phyloP scores from a whole-genome alignment of 2,113 vertebrate species.

The Barbus barbus region DNA sequence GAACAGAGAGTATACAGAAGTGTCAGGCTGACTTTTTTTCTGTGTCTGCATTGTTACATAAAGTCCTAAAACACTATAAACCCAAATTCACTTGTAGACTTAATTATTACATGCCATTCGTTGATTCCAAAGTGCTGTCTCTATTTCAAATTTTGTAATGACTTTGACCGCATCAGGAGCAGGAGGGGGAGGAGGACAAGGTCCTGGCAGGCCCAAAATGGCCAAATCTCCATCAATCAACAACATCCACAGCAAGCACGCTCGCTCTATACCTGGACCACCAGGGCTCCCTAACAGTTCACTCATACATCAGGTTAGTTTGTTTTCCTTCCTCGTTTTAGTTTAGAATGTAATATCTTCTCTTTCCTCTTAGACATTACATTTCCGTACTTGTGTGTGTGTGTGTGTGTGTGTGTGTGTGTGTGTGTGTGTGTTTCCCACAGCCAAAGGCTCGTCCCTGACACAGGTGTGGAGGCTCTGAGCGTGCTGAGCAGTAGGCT shows the following conservation, averaged over 20 bases:
- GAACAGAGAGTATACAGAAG: not conserved
- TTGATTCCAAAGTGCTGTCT: not conserved
- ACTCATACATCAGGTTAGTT: conserved; percentile 93
- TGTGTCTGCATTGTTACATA: not conserved
- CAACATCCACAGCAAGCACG: conserved; percentile 91
- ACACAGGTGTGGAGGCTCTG: conserved; percentile 79
- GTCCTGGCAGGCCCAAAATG: conserved; percentile 85
- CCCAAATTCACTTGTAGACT: not conserved
- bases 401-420: conserved; percentile 3
- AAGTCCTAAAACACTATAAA: not conserved
- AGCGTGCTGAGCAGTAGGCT: conserved; percentile 73
- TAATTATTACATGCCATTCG: not conserved
- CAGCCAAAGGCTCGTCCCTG: conserved; percentile 98
- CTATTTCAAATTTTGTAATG: not conserved
- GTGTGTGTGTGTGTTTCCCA: conserved; percentile 39
- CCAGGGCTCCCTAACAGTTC: conserved; percentile 89
- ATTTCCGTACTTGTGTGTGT: not conserved
- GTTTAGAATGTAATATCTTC: not conserved
- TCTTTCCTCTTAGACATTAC: not conserved
- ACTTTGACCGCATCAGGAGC: conserved; percentile 57
- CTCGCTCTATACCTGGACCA: conserved; percentile 85
- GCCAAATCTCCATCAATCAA: conserved; percentile 90
- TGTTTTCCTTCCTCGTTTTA: not conserved
- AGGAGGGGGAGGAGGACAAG: conserved; percentile 60
- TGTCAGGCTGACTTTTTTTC: not conserved